Conservation (phyloP, 2,113 vertebrate genomes). For the Poeciliopsis prolifica region DNA sequence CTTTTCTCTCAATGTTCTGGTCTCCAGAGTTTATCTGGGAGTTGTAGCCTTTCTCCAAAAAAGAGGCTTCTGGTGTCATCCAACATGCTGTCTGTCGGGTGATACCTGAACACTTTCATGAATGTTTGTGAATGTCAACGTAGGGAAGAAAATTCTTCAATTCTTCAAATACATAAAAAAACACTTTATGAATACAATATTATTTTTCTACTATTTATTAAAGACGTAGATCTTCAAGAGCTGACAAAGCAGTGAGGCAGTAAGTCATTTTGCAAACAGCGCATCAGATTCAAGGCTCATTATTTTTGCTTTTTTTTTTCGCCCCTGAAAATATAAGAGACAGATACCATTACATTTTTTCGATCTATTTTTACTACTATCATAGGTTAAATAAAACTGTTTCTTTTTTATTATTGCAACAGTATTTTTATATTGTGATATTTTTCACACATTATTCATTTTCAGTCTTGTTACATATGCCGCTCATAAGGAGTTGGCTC, state of each 20-base stretch:
- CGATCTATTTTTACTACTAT: too few relatives aligned
- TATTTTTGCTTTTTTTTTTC: slow-evolving; percentile 15
- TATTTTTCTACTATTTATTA: slow-evolving; percentile 99
- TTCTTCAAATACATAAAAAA: slow-evolving; percentile 73
- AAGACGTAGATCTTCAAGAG: slow-evolving; percentile 78
- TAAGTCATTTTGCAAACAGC: slow-evolving; percentile 1
- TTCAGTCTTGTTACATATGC: too few relatives aligned
- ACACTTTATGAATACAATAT: slow-evolving; percentile 85
- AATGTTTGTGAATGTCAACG: slow-evolving; percentile 50
- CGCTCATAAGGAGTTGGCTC: too few relatives aligned
- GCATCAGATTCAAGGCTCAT: slow-evolving; percentile 28
- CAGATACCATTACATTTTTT: too few relatives aligned
- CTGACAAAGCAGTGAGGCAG: slow-evolving; percentile 30
- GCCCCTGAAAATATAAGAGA: not conserved
- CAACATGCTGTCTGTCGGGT: slow-evolving; percentile 16
- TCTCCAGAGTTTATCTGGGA: slow-evolving; percentile 17
- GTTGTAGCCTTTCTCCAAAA: slow-evolving; percentile 9
- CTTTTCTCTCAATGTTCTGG: slow-evolving; percentile 3
- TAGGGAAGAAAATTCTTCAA: slow-evolving; percentile 76
- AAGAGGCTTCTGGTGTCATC: slow-evolving; percentile 19
- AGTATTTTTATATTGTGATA: too few relatives aligned
- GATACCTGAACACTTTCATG: slow-evolving; percentile 37
- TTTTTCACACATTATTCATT: too few relatives aligned
- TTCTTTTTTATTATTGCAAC: too few relatives aligned
- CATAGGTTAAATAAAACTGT: too few relatives aligned